These are phyloP conservation scores for Astreopora myriophthalma DNA, from an alignment of 64 coral and sea anemone species.

Conservation along the genomic window DNA sequence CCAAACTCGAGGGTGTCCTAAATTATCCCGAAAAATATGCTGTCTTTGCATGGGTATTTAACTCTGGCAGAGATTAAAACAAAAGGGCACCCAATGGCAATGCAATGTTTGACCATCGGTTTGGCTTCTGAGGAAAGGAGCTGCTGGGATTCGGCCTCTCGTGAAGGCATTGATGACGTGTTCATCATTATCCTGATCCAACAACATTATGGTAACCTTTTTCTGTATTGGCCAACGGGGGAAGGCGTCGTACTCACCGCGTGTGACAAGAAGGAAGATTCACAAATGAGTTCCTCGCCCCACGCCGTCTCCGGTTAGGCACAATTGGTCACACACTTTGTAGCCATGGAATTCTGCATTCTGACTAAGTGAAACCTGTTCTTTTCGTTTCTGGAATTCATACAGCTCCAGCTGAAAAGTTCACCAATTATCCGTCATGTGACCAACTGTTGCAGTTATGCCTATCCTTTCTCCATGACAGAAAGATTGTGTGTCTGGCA, in stretches of 20 bases:
- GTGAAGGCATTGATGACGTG: constrained; percentile 71
- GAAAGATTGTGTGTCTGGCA: no score
- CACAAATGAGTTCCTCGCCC: constrained; percentile 47
- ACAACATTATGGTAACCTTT: constrained; percentile 69
- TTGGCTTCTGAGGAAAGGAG: constrained; percentile 50
- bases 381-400: no score
- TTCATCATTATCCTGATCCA: constrained; percentile 67
- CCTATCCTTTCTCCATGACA: no score
- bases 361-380: no score
- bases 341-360: constrained; percentile 66
- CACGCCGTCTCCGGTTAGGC: constrained; percentile 62
- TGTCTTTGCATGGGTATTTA: constrained; percentile 57
- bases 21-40: constrained; percentile 53
- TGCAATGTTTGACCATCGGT: constrained; percentile 54
- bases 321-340: constrained; percentile 65
- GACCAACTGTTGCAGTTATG: no score
- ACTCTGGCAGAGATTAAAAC: constrained; percentile 43
- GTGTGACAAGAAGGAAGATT: constrained; percentile 71
- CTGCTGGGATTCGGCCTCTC: constrained; percentile 66
- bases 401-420: no score
- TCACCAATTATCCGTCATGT: no score
- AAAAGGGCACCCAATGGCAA: constrained; percentile 50
- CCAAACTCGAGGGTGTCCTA: no score
- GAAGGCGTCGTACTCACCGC: constrained; percentile 53
- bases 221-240: constrained; percentile 67